A percentile compares a stretch with the other conserved stretches of the same genome.
Conservation (phyloP, 2,888 invertebrate genomes). For the Lobophora halterata region DNA sequence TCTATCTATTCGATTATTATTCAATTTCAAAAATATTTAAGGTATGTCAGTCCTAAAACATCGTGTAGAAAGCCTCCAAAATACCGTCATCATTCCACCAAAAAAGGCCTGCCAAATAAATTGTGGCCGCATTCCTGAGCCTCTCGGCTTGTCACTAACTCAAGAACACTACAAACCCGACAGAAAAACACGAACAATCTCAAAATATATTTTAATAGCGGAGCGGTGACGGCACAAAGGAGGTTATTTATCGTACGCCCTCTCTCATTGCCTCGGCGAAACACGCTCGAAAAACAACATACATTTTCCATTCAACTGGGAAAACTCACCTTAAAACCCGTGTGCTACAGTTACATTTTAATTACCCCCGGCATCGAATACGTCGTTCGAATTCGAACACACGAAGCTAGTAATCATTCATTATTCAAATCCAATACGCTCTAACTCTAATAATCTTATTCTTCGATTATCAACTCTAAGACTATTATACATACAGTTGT, state of each 20-base stretch:
- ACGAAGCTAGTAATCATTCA: constrained; percentile 76
- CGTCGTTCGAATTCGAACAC: constrained; percentile 60
- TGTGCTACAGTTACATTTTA: constrained; percentile 51
- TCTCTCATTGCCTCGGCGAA: constrained; percentile 76
- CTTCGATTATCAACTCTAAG: constrained; percentile 42
- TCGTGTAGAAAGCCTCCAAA: constrained; percentile 6
- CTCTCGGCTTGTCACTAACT: constrained; percentile 36
- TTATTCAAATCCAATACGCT: constrained; percentile 68
- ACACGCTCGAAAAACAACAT: constrained; percentile 63
- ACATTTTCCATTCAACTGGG: constrained; percentile 37
- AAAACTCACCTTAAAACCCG: constrained; percentile 52
- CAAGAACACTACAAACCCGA: constrained; percentile 46
- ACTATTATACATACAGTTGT: constrained; percentile 17
- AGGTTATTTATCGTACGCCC: constrained; percentile 80
- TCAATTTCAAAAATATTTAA: too few species aligned
- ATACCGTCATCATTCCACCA: constrained; percentile 13
- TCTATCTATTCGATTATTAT: too few species aligned
- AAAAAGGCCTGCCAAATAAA: constrained; percentile 33
- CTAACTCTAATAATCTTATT: constrained; percentile 45
- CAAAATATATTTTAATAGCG: constrained; percentile 77
- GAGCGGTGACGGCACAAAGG: constrained; percentile 78
- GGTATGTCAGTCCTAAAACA: constrained; percentile 2
- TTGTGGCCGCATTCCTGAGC: constrained; percentile 50
- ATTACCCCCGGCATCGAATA: constrained; percentile 46
- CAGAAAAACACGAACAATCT: constrained; percentile 69